Percentiles rank a stretch among this genome's conserved stretches.
Evolutionary conservation across 2,888 invertebrate species (phyloP).

Genomic region (Scaptomyza cyrtandrae): DNA sequence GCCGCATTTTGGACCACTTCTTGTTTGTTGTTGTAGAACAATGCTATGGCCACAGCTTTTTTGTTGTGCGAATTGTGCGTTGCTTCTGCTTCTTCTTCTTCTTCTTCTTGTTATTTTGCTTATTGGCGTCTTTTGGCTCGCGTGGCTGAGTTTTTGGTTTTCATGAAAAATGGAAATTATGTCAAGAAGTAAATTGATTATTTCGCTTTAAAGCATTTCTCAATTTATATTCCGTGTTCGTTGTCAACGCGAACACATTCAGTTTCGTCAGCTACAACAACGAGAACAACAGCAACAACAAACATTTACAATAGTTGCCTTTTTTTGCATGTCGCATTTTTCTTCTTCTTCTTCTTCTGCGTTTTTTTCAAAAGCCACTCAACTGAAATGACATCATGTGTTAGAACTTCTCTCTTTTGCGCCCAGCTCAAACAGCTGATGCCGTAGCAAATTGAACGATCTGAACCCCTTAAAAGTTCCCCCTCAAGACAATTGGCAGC

Average conservation of each 20-base stretch:
- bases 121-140: slow-evolving; percentile 41
- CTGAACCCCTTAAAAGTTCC: slow-evolving; percentile 43
- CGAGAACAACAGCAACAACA: slow-evolving; percentile 41
- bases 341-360: neutral
- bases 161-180: slow-evolving; percentile 84
- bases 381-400: slow-evolving; percentile 83
- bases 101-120: neutral
- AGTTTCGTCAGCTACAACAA: slow-evolving; percentile 65
- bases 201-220: slow-evolving; percentile 84
- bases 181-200: slow-evolving; percentile 84
- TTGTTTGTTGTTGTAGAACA: slow-evolving; percentile 19
- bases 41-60: slow-evolving; percentile 20
- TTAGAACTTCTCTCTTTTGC: slow-evolving; percentile 20
- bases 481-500: slow-evolving; percentile 43
- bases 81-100: slow-evolving; percentile 9
- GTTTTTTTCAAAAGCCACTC: slow-evolving; percentile 62
- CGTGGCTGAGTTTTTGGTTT: slow-evolving; percentile 70
- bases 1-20: slow-evolving; percentile 26
- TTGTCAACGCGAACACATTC: slow-evolving; percentile 80
- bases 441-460: slow-evolving; percentile 66
- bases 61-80: slow-evolving; percentile 71
- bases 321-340: slow-evolving; percentile 54
- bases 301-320: slow-evolving; percentile 65
- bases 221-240: slow-evolving; percentile 82
- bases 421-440: slow-evolving; percentile 68